Conservation (phyloP, 2,888 invertebrate genomes). For the Rotaria socialis region DNA sequence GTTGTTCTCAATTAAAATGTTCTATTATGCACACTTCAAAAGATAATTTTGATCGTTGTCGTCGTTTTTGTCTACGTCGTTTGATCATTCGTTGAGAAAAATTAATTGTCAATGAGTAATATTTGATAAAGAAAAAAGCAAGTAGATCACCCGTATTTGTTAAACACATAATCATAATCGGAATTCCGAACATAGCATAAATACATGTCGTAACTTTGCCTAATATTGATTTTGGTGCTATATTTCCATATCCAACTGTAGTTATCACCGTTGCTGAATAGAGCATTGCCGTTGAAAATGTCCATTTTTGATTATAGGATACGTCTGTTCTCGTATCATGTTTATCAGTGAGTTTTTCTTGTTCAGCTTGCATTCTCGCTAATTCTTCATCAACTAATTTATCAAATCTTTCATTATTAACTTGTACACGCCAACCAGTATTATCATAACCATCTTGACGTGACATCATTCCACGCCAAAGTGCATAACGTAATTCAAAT, state of each 20-base stretch:
- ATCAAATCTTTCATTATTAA: not conserved
- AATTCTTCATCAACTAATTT: slow-evolving; percentile 18
- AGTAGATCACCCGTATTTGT: slow-evolving; percentile 47
- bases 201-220: slow-evolving; percentile 47
- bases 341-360: not conserved
- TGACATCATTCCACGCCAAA: slow-evolving; percentile 14
- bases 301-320: slow-evolving; percentile 42
- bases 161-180: slow-evolving; percentile 47
- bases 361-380: slow-evolving; percentile 7
- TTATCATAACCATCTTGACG: slow-evolving; percentile 16
- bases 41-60: not conserved
- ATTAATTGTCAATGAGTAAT: slow-evolving; percentile 39
- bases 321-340: not conserved
- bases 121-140: slow-evolving; percentile 46
- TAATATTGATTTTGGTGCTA: slow-evolving; percentile 45
- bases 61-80: not conserved
- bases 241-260: slow-evolving; percentile 47
- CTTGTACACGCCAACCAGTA: not conserved
- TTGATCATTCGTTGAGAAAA: not conserved
- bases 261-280: slow-evolving; percentile 47
- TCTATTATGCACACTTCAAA: not conserved
- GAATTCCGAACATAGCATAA: slow-evolving; percentile 47
- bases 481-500: slow-evolving; percentile 22
- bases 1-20: too few species aligned
- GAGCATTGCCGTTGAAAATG: slow-evolving; percentile 42